Evolutionary conservation across 2,113 vertebrate species (phyloP).

Genomic region (Malurus melanocephalus): DNA sequence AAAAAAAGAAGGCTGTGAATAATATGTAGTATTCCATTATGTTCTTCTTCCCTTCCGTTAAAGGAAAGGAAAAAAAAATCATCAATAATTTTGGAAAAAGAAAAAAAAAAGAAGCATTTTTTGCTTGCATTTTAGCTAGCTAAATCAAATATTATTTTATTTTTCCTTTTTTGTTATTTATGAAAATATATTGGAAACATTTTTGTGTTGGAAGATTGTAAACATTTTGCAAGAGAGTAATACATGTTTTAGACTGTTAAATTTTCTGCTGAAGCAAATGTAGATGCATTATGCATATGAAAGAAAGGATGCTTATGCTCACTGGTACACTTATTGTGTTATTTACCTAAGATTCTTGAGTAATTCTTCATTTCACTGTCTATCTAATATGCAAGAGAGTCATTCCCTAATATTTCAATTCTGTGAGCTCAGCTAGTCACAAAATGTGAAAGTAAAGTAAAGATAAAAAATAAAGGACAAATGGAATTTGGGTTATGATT

Average conservation of each 20-base stretch:
- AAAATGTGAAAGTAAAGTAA: not conserved
- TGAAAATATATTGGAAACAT: not conserved
- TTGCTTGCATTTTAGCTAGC: not conserved
- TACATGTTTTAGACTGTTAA: not conserved
- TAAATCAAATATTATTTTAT: not conserved
- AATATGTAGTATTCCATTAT: not conserved
- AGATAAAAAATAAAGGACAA: not conserved
- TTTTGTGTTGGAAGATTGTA: not conserved
- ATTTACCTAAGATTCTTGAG: not conserved
- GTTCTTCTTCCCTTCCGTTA: not conserved
- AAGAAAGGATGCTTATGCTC: not conserved
- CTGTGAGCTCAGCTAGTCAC: not conserved
- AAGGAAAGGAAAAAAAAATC: not conserved
- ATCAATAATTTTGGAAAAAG: not conserved
- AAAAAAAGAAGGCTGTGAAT: not conserved
- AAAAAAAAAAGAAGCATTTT: not conserved
- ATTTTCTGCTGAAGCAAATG: not conserved
- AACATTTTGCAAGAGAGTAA: not conserved
- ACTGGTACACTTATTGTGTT: not conserved
- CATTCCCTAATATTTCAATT: not conserved
- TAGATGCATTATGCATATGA: not conserved
- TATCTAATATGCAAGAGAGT: not conserved
- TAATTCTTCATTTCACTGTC: not conserved
- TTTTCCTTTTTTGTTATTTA: not conserved
- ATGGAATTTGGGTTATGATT: not conserved